Evolutionary conservation across 1,140 invertebrate species (phyloP).

Genomic region (Popillia japonica): DNA sequence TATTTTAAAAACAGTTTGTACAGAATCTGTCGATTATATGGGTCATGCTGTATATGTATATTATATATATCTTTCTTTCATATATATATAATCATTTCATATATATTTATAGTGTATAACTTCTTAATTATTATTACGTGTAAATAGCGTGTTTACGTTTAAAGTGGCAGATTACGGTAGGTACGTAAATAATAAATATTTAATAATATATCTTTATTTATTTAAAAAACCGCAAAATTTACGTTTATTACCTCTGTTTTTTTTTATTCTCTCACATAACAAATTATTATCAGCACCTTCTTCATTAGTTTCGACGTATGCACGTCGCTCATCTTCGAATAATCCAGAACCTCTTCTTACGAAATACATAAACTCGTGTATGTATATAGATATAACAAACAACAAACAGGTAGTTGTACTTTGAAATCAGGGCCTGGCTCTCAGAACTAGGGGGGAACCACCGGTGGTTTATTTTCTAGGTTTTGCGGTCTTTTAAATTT

Average conservation of each 20-base stretch:
- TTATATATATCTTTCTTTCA: constrained; percentile 30
- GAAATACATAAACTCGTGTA: constrained; percentile 35
- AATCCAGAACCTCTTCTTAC: constrained; percentile 15
- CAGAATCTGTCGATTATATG: constrained; percentile 35
- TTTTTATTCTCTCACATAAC: constrained; percentile 41
- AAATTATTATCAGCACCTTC: constrained; percentile 53
- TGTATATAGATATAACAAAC: constrained; percentile 53
- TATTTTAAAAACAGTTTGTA: constrained; percentile 27
- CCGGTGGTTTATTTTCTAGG: constrained; percentile 16
- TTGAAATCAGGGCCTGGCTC: constrained; percentile 61
- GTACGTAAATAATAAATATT: constrained; percentile 45
- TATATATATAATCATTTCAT: constrained; percentile 34
- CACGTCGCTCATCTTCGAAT: background rate
- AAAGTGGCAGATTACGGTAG: constrained; percentile 56
- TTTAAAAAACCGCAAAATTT: constrained; percentile 57
- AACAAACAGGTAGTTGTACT: constrained; percentile 60
- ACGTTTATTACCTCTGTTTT: constrained; percentile 19
- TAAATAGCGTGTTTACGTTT: constrained; percentile 54
- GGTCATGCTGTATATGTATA: constrained; percentile 36
- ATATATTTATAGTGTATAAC: constrained; percentile 56
- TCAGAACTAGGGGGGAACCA: constrained; percentile 24
- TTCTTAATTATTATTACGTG: constrained; percentile 51
- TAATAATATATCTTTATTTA: constrained; percentile 42
- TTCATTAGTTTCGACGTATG: background rate
- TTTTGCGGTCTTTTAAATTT: constrained; percentile 55